phyloP scores from a whole-genome alignment of 2,113 vertebrate genomes.

The Emberiza fucata region DNA sequence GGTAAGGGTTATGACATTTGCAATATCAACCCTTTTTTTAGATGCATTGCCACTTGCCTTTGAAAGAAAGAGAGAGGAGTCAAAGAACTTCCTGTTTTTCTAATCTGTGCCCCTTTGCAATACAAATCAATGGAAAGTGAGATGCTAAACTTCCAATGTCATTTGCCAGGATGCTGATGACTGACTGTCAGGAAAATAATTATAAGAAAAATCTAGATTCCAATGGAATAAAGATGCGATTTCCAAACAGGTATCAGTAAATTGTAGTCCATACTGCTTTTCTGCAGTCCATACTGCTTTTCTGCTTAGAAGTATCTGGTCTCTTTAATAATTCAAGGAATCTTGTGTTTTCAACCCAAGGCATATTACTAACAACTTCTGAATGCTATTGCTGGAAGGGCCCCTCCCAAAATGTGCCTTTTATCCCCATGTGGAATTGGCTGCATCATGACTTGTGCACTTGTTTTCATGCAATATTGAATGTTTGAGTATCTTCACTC shows the following conservation, averaged over 20 bases:
- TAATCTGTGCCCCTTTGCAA: not conserved
- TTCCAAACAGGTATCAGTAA: not conserved
- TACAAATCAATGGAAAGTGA: not conserved
- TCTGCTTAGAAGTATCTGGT: not conserved
- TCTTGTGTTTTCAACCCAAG: not conserved
- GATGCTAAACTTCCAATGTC: not conserved
- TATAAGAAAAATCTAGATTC: not conserved
- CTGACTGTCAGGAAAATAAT: not conserved
- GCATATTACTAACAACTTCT: not conserved
- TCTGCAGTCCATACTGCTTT: not conserved
- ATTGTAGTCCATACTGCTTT: not conserved
- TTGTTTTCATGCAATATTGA: constrained; percentile 39
- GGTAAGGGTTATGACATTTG: not conserved
- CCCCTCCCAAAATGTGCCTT: not conserved
- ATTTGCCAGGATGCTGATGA: not conserved
- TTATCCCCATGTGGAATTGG: not conserved
- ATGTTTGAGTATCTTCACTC: not conserved
- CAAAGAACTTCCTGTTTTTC: not conserved
- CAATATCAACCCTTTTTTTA: not conserved
- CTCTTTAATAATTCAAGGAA: not conserved
- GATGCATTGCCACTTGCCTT: not conserved
- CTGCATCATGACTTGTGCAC: not conserved
- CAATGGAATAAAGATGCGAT: not conserved
- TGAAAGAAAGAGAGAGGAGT: not conserved
- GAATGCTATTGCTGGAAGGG: not conserved